These are phyloP conservation scores for Aleiodes testaceus DNA, from an alignment of 2,888 invertebrate species.

Conservation along the genomic window DNA sequence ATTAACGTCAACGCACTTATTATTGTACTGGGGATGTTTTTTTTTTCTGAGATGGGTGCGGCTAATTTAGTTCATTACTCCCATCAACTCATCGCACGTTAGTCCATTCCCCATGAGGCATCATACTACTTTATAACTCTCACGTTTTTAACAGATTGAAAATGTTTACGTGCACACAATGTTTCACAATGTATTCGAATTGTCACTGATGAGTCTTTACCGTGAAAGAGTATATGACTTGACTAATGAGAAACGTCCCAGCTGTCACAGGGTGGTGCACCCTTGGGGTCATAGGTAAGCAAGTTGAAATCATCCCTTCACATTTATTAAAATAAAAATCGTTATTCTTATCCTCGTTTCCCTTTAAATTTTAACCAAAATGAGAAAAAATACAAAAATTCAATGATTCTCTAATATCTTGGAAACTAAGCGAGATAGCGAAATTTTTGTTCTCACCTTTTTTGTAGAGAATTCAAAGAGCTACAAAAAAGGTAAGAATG, in stretches of 20 bases:
- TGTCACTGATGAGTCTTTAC: slow-evolving; percentile 24
- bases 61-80: slow-evolving; percentile 42
- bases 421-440: too few relatives aligned
- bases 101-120: slow-evolving; percentile 32
- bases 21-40: slow-evolving; percentile 15
- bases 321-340: not conserved
- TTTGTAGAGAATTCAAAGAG: too few relatives aligned
- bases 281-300: not conserved
- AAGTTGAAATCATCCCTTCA: slow-evolving; percentile 3
- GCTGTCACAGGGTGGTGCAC: slow-evolving; percentile 19
- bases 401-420: too few relatives aligned
- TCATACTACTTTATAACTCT: not conserved
- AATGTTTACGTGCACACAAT: slow-evolving; percentile 9
- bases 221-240: slow-evolving; percentile 22
- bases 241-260: slow-evolving; percentile 34
- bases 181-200: slow-evolving; percentile 20
- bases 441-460: too few relatives aligned
- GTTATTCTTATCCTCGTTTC: not conserved
- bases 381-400: too few relatives aligned
- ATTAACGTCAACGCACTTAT: slow-evolving; percentile 32
- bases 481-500: too few relatives aligned
- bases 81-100: slow-evolving; percentile 6
- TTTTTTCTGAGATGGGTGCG: slow-evolving; percentile 29
- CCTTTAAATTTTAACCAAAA: not conserved
- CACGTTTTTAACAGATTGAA: not conserved